Conservation (phyloP, 2,113 vertebrate genomes). For the Triplophysa tibetana region DNA sequence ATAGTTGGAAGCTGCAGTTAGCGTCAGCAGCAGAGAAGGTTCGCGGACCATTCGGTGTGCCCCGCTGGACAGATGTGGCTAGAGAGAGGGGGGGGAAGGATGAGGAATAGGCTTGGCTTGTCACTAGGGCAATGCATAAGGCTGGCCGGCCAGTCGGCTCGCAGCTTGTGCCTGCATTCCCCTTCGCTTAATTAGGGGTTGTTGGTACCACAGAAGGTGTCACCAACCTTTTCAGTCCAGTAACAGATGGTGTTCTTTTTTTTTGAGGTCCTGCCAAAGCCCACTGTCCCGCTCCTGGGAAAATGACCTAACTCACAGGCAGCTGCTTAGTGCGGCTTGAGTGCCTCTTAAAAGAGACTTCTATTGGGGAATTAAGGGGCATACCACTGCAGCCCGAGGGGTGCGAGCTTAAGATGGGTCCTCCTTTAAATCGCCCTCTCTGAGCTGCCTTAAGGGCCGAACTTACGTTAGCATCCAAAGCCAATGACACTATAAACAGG, state of each 20-base stretch:
- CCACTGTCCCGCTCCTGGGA: slow-evolving; percentile 99
- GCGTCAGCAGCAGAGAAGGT: slow-evolving; percentile 6
- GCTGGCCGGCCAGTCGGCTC: slow-evolving; percentile 81
- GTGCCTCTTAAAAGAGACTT: slow-evolving; percentile 95
- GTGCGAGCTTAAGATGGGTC: slow-evolving; percentile 46
- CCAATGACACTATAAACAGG: slow-evolving; percentile 1
- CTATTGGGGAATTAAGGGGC: slow-evolving; percentile 73
- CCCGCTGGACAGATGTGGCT: slow-evolving; percentile 63
- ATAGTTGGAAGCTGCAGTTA: neutral
- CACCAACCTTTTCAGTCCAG: slow-evolving; percentile 91
- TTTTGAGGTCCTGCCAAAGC: slow-evolving; percentile 95
- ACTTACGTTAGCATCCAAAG: slow-evolving; percentile 19
- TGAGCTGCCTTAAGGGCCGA: neutral
- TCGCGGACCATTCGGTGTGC: slow-evolving; percentile 1
- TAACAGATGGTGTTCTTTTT: slow-evolving; percentile 99
- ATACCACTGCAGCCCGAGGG: slow-evolving; percentile 80
- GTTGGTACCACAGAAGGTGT: slow-evolving; percentile 99
- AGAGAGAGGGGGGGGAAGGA: slow-evolving; percentile 72
- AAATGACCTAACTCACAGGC: slow-evolving; percentile 98
- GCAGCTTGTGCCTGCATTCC: slow-evolving; percentile 86
- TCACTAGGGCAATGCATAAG: slow-evolving; percentile 81
- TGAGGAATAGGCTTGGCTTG: slow-evolving; percentile 78
- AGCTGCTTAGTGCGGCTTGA: slow-evolving; percentile 99
- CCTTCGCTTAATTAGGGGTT: slow-evolving; percentile 97
- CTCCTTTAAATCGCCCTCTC: slow-evolving; percentile 29